Conservation (phyloP, 2,888 invertebrate species). For the Sialis fuliginosa region DNA sequence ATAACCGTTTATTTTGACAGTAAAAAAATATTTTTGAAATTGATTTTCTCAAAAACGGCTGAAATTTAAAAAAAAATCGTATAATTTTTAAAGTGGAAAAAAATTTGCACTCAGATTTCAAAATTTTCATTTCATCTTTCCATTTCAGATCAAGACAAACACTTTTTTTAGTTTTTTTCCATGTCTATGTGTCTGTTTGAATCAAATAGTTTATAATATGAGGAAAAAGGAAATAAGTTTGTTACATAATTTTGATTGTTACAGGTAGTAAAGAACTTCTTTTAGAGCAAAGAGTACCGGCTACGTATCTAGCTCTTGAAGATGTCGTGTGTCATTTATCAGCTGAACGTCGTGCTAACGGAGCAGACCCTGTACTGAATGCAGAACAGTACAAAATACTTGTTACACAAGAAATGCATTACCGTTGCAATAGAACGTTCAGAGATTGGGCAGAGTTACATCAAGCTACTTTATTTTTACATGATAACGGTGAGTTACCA, state of each 20-base stretch:
- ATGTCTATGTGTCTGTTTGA: too few relatives aligned
- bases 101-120: too few relatives aligned
- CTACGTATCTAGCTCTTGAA: constrained; percentile 86
- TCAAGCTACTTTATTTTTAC: constrained; percentile 91
- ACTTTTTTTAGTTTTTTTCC: too few relatives aligned
- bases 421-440: constrained; percentile 51
- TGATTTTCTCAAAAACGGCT: too few relatives aligned
- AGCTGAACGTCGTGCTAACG: constrained; percentile 47
- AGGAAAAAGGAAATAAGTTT: too few relatives aligned
- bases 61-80: too few relatives aligned
- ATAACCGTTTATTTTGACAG: too few relatives aligned
- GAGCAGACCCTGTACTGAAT: constrained; percentile 63
- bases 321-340: constrained; percentile 77
- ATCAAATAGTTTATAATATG: too few relatives aligned
- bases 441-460: constrained; percentile 82
- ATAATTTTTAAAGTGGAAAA: too few relatives aligned
- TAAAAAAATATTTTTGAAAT: too few relatives aligned
- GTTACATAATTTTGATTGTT: neutral
- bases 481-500: constrained; percentile 66
- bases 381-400: constrained; percentile 56
- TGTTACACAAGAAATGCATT: constrained; percentile 46
- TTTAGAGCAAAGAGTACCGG: constrained; percentile 87
- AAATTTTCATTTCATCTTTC: too few relatives aligned
- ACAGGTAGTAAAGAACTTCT: constrained; percentile 74
- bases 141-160: too few relatives aligned